Conservation (phyloP, 1,140 invertebrate genomes). For the Hyposmocoma kahamanoa region DNA sequence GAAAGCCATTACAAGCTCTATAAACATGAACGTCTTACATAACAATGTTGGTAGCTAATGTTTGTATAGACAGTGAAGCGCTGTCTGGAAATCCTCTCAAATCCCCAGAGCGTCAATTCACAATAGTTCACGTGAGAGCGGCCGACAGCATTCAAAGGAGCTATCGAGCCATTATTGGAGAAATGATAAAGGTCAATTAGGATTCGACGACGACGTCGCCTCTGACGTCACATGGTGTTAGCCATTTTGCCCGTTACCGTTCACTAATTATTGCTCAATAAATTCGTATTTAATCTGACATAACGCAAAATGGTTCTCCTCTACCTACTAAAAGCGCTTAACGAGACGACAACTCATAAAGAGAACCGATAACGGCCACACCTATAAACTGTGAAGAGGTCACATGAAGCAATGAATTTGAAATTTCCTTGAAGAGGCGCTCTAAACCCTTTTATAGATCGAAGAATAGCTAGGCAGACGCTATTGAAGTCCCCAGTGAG, state of each 20-base stretch:
- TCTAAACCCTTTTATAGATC: constrained; percentile 60
- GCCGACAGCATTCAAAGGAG: constrained; percentile 53
- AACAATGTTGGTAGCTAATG: constrained; percentile 16
- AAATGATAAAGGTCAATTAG: constrained; percentile 51
- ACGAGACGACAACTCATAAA: neutral
- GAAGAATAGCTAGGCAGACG: constrained; percentile 58
- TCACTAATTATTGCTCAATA: constrained; percentile 22
- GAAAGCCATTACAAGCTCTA: constrained; percentile 10
- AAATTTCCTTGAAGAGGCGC: constrained; percentile 44
- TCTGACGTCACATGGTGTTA: constrained; percentile 9
- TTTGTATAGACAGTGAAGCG: constrained; percentile 18
- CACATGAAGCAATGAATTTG: constrained; percentile 13
- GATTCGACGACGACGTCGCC: constrained; percentile 20
- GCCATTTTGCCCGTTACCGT: constrained; percentile 17
- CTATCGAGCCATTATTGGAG: constrained; percentile 49
- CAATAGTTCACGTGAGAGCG: constrained; percentile 36
- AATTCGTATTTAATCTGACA: constrained; percentile 11
- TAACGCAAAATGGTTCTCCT: neutral
- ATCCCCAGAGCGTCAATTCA: constrained; percentile 47
- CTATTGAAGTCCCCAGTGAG: constrained; percentile 63
- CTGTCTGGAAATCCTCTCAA: constrained; percentile 41
- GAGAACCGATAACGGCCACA: neutral
- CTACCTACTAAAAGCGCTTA: constrained; percentile 8
- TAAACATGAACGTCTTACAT: constrained; percentile 17
- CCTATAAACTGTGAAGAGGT: neutral